These are phyloP conservation scores for Magallana gigas DNA, from an alignment of 1,140 invertebrate genomes.

Conservation along the genomic window DNA sequence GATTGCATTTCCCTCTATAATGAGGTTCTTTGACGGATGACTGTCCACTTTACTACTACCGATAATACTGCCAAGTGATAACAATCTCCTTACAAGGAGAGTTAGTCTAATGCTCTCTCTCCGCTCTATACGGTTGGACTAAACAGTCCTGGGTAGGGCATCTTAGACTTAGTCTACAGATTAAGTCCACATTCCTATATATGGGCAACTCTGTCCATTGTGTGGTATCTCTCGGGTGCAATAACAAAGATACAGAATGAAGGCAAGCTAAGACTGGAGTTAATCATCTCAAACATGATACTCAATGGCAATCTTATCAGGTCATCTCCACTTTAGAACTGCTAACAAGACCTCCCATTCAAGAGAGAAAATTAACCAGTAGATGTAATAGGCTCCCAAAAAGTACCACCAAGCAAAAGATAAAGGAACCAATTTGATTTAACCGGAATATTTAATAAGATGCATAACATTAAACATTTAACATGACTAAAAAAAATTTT, in stretches of 20 bases:
- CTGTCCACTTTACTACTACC: too few relatives aligned
- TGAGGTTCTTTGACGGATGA: too few relatives aligned
- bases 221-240: not conserved
- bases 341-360: not conserved
- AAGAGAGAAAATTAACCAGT: constrained; percentile 1
- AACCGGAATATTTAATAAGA: too few relatives aligned
- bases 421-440: too few relatives aligned
- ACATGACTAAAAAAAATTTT: not conserved
- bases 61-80: not conserved
- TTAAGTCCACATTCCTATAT: not conserved
- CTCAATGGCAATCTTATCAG: constrained; percentile 12
- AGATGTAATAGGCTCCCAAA: too few relatives aligned
- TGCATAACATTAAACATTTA: too few relatives aligned
- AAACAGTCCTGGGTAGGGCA: not conserved
- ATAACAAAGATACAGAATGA: constrained; percentile 5
- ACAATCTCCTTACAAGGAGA: not conserved
- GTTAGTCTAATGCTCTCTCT: not conserved
- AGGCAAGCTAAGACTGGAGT: constrained; percentile 9
- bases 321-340: constrained; percentile 14
- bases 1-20: too few relatives aligned
- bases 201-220: constrained; percentile 12
- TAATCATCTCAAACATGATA: constrained; percentile 33
- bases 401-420: too few relatives aligned
- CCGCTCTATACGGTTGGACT: not conserved
- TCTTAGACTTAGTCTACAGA: not conserved